A percentile compares a stretch with the other conserved stretches of the same genome.
These are phyloP conservation scores for Oceanites oceanicus DNA, from an alignment of 2,113 vertebrate genomes.

Conservation along the genomic window DNA sequence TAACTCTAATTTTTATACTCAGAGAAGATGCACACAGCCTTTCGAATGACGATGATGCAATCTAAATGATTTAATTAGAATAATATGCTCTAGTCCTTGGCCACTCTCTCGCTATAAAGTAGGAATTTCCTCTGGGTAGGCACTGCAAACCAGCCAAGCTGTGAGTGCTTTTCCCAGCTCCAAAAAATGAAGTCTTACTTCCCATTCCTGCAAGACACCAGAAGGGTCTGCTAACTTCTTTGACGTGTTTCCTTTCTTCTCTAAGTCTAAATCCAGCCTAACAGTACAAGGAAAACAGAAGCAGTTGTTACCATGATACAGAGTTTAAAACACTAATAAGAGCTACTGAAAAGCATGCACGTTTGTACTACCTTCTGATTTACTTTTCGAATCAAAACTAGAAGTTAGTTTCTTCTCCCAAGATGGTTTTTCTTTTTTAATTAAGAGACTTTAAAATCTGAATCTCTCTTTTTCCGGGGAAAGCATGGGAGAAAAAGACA, in stretches of 20 bases:
- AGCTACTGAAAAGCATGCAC: not conserved
- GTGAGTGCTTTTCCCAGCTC: not conserved
- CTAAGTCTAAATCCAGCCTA: not conserved
- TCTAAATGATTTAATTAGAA: constrained; percentile 42
- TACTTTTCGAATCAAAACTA: not conserved
- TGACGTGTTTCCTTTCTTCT: constrained; percentile 6
- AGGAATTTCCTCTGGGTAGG: constrained; percentile 55
- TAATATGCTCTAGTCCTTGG: constrained; percentile 30
- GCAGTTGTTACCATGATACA: not conserved
- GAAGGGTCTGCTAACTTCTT: constrained; percentile 8
- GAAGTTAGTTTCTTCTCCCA: not conserved
- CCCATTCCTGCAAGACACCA: constrained; percentile 14
- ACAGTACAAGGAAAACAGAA: constrained; percentile 3
- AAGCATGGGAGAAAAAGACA: not conserved
- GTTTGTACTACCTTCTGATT: not conserved
- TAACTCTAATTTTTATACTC: not conserved
- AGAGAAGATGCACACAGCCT: not conserved
- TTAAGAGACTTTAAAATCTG: not conserved
- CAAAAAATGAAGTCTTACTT: constrained; percentile 3
- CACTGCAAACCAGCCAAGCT: not conserved
- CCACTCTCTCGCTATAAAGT: not conserved
- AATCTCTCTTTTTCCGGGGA: not conserved
- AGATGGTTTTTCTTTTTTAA: not conserved
- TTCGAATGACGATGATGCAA: not conserved
- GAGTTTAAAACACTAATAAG: not conserved